Conservation (phyloP, 1,140 invertebrate genomes). For the Metopolophium dirhodum region DNA sequence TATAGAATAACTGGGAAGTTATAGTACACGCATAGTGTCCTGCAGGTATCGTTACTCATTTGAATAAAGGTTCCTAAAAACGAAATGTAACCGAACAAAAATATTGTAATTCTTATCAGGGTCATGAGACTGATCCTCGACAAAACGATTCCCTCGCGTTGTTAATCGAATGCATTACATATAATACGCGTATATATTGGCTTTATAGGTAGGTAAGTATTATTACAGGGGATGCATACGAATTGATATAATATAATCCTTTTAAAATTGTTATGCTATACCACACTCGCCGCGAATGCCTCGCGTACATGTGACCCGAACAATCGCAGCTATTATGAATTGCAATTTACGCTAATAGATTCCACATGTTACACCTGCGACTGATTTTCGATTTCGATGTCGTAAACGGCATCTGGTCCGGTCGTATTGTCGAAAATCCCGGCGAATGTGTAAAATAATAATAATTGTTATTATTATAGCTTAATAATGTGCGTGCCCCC, state of each 20-base stretch:
- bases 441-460: neutral
- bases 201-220: neutral
- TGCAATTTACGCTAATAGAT: neutral
- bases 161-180: neutral
- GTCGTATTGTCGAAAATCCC: neutral
- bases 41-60: neutral
- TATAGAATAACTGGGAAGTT: neutral
- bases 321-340: neutral
- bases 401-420: constrained; percentile 4
- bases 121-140: neutral
- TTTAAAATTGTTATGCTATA: neutral
- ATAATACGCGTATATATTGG: neutral
- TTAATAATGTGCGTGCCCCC: too few species aligned
- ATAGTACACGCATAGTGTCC: neutral
- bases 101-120: neutral
- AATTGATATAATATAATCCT: neutral
- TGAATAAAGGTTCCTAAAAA: neutral
- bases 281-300: neutral
- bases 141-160: neutral
- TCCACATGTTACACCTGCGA: constrained; percentile 15
- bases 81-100: neutral
- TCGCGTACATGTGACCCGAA: neutral
- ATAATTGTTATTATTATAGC: neutral
- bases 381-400: neutral
- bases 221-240: constrained; percentile 6